Evolutionary conservation across 2,888 invertebrate genomes (phyloP), one percentile per base, ranked within the genome.

Genomic region (Diarsia rubi): DNA sequence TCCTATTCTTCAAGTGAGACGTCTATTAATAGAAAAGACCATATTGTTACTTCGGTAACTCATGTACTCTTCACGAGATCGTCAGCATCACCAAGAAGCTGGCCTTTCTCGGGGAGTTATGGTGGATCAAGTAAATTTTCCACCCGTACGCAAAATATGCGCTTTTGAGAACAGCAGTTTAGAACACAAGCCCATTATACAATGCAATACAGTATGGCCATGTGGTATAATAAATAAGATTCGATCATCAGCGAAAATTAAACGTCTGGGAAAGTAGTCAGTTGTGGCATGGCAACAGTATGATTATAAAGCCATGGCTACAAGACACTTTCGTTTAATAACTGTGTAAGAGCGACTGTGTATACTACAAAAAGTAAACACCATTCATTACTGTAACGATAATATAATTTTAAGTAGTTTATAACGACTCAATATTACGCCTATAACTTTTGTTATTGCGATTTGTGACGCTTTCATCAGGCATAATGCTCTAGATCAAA

Each of bases 401-500:
- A 76, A 80, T 80, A 70, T 57, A 62, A 64, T 64, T 71, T 44
- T 73, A 81, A 87, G 83, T 85, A 65, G 57, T 76, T 85, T 81
- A 67, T 83, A 83, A 87, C 83, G 69, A 79, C 63, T 47, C 24
- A 73, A 73, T 77, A 77, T 57, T 66, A 75, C 42, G 69, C 62
- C 37, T 75, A 44, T 71, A 73, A 60, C 62, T 68, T 76, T 75
- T 75, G 70, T 79, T 77, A 73, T 74, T 78, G 57, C 37, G 37
- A 81, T 87, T 84, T 24, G 79, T 59, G 67, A 44, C 49, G 75
- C 86, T 86, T 86, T 86, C 87, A 76, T 76, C 42, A 64, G 27
- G 5, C 44, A 37, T 85, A 83, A 86, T 85, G 79, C 69, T 84
- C 75, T 75, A 72, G 68, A 73, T 79, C 75, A 66, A 89, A 86